Conservation (phyloP, 1,140 invertebrate species). For the Yoshiicerus persimilis region DNA sequence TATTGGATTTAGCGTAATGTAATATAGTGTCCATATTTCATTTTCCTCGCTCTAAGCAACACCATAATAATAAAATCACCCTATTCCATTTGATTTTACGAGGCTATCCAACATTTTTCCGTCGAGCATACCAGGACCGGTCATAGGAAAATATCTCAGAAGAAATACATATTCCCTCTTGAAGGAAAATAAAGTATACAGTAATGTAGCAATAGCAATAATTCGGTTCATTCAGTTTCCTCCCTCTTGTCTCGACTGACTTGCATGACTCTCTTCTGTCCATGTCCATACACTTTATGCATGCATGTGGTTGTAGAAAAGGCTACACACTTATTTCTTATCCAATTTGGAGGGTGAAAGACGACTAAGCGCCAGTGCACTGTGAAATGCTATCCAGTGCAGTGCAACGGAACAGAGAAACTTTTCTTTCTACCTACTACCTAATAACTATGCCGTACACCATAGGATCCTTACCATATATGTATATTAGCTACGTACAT, state of each 20-base stretch:
- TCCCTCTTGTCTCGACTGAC: not conserved
- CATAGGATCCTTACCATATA: not conserved
- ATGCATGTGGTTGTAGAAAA: not conserved
- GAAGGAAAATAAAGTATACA: not conserved
- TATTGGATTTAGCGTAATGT: slow-evolving; percentile 5
- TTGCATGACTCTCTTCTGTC: not conserved
- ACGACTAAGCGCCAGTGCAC: not conserved
- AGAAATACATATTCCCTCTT: not conserved
- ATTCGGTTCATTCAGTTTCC: slow-evolving; percentile 5
- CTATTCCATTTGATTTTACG: slow-evolving; percentile 14
- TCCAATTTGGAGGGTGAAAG: slow-evolving; percentile 26
- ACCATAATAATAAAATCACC: slow-evolving; percentile 23
- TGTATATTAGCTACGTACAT: not conserved
- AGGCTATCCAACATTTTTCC: not conserved
- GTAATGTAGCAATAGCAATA: not conserved
- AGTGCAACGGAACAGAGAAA: not conserved
- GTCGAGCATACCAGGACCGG: not conserved
- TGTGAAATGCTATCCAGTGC: not conserved
- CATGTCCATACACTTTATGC: not conserved
- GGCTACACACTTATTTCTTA: not conserved
- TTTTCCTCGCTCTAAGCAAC: slow-evolving; percentile 13
- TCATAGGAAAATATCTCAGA: not conserved
- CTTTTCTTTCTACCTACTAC: not conserved
- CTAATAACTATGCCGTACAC: not conserved
- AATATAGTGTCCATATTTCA: slow-evolving; percentile 12